Percentiles rank a stretch among this genome's conserved stretches.
phyloP scores from a whole-genome alignment of 2,113 vertebrate genomes.

The Gobiocypris rarus region DNA sequence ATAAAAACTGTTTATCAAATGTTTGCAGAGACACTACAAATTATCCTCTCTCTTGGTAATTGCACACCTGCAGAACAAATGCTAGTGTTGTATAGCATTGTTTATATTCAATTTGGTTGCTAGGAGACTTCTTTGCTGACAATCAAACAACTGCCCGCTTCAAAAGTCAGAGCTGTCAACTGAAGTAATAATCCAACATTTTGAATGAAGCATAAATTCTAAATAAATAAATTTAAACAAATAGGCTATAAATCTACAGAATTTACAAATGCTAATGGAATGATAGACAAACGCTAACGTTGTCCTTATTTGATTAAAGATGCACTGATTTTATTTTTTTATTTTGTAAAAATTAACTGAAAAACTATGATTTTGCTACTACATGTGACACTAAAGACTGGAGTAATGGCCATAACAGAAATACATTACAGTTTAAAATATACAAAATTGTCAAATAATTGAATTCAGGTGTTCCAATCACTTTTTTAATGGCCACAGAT shows the following conservation, averaged over 20 bases:
- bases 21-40: neutral
- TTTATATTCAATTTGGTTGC: neutral
- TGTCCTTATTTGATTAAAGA: neutral
- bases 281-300: neutral
- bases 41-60: slow-evolving; percentile 3
- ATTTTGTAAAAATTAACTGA: too few relatives aligned
- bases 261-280: neutral
- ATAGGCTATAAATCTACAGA: neutral
- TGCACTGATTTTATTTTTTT: too few relatives aligned
- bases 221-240: neutral
- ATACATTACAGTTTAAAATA: neutral
- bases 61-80: slow-evolving; percentile 14
- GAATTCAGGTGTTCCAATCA: too few relatives aligned
- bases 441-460: neutral
- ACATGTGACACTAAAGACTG: too few relatives aligned
- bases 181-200: neutral
- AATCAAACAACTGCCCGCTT: neutral
- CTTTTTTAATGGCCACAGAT: too few relatives aligned
- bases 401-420: too few relatives aligned
- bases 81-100: neutral
- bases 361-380: too few relatives aligned
- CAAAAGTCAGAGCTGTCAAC: neutral
- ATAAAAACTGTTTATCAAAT: slow-evolving; percentile 8
- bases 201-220: neutral
- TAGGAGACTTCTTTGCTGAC: neutral